These are phyloP conservation scores for Corvus hawaiiensis DNA, from an alignment of 2,113 vertebrate species.

Conservation along the genomic window DNA sequence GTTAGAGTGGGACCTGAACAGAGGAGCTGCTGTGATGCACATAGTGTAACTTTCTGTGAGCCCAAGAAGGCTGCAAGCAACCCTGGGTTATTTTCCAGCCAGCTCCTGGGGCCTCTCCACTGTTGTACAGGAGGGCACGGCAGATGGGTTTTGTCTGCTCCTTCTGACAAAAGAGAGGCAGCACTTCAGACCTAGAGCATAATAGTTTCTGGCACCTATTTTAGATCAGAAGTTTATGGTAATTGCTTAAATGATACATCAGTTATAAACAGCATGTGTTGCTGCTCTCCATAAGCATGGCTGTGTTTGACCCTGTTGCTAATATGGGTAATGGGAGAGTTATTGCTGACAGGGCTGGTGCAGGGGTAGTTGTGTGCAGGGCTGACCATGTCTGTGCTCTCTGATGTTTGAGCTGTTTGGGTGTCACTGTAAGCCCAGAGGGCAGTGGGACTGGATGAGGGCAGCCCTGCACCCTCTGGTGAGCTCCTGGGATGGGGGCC, in stretches of 20 bases:
- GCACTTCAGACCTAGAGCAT: neutral
- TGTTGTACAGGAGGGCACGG: neutral
- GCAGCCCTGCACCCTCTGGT: neutral
- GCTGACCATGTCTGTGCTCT: fast-evolving
- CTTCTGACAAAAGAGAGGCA: neutral
- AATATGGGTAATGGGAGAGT: neutral
- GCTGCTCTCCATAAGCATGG: neutral
- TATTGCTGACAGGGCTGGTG: neutral
- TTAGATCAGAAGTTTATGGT: neutral
- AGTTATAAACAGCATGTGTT: neutral
- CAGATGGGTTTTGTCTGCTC: neutral
- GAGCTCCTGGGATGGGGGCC: neutral
- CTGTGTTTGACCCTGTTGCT: neutral
- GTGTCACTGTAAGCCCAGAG: neutral
- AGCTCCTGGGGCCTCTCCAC: neutral
- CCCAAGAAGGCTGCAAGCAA: neutral
- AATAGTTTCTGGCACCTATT: neutral
- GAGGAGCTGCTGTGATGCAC: neutral
- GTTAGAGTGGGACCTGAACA: neutral
- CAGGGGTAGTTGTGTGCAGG: neutral
- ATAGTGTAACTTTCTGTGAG: neutral
- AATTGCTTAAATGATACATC: neutral
- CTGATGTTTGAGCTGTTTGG: neutral
- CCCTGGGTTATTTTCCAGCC: neutral
- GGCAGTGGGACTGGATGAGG: fast-evolving